Evolutionary conservation across 2,888 invertebrate genomes (phyloP).

Genomic region (Gymnosoma rotundatum): DNA sequence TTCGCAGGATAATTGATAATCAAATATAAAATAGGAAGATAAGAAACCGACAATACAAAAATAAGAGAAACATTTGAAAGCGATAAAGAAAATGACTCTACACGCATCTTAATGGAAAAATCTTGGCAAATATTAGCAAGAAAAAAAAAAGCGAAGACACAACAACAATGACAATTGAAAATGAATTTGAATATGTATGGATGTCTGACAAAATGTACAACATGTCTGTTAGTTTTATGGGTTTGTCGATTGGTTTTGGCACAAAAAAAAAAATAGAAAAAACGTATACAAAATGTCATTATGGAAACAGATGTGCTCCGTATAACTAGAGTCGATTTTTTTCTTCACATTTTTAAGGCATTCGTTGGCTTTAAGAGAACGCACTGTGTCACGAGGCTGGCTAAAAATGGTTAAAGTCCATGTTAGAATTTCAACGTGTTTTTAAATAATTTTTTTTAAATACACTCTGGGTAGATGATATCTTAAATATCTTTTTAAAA

Average conservation of each 20-base stretch:
- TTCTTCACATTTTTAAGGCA: slow-evolving; percentile 26
- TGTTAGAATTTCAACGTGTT: no score
- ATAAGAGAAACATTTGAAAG: neutral
- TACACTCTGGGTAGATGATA: no score
- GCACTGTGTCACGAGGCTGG: neutral
- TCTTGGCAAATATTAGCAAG: slow-evolving; percentile 33
- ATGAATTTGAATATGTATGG: slow-evolving; percentile 17
- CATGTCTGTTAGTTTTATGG: slow-evolving; percentile 16
- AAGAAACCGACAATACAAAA: neutral
- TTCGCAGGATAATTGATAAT: slow-evolving; percentile 67
- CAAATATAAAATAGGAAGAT: slow-evolving; percentile 44
- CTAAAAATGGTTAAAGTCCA: no score
- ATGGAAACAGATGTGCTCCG: slow-evolving; percentile 44
- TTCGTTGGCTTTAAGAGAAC: slow-evolving; percentile 10
- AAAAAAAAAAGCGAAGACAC: slow-evolving; percentile 5
- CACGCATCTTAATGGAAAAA: slow-evolving; percentile 58
- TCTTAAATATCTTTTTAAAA: no score
- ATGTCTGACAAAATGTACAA: slow-evolving; percentile 47
- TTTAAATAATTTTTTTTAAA: no score
- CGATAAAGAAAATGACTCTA: slow-evolving; percentile 51
- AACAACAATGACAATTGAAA: slow-evolving; percentile 49
- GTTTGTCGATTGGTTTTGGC: slow-evolving; percentile 18
- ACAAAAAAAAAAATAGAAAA: slow-evolving; percentile 1
- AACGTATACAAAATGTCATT: slow-evolving; percentile 9
- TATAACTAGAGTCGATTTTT: slow-evolving; percentile 21